Evolutionary conservation across 35 echinoderm and acorn worm species (phyloP).

Genomic region (Acanthaster planci): DNA sequence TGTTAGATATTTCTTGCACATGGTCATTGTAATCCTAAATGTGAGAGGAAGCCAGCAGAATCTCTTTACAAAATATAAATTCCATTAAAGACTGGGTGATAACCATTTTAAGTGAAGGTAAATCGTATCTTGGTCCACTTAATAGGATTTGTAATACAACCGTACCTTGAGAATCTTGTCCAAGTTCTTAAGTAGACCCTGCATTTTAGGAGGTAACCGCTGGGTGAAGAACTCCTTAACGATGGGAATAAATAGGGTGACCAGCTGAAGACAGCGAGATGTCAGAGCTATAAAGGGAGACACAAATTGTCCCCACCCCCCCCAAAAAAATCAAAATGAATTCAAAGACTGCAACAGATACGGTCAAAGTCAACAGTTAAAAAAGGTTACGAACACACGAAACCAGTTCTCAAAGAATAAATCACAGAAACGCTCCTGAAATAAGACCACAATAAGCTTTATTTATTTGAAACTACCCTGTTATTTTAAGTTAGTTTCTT

Average conservation of each 20-base stretch:
- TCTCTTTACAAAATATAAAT: no score
- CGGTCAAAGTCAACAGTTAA: no score
- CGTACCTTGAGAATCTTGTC: constrained; percentile 97
- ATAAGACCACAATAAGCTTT: no score
- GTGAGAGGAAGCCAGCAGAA: not conserved
- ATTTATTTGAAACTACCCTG: no score
- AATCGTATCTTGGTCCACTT: not conserved
- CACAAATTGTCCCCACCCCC: constrained; percentile 6
- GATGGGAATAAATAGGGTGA: constrained; percentile 93
- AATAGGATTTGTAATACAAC: not conserved
- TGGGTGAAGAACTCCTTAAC: constrained; percentile 86
- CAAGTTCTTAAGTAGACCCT: constrained; percentile 76
- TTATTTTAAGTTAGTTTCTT: no score
- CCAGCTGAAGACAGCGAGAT: constrained; percentile 90
- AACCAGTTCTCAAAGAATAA: no score
- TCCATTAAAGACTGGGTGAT: no score
- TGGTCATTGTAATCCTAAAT: constrained; percentile 99
- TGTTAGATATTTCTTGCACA: constrained; percentile 97
- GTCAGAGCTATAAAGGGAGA: constrained; percentile 67
- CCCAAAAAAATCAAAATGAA: no score
- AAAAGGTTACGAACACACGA: no score
- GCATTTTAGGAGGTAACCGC: constrained; percentile 67
- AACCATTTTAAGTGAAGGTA: not conserved
- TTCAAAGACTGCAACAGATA: no score
- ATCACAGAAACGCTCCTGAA: no score